These are phyloP conservation scores for Sorex maritimensis DNA, from an alignment of 2,797 vertebrate genomes.

Conservation along the genomic window DNA sequence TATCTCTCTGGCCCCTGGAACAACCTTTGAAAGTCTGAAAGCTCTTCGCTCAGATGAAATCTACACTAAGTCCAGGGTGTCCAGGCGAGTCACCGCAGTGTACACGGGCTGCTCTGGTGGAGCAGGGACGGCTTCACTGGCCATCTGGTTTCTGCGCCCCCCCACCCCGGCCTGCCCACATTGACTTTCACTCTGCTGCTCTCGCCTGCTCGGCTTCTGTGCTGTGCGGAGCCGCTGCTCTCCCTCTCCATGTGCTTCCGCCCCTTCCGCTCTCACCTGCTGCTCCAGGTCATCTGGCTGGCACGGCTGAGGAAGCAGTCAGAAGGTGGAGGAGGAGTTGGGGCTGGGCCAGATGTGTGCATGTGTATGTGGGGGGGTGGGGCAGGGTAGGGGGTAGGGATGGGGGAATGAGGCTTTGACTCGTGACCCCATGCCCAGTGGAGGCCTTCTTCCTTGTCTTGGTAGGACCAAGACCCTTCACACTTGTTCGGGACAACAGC, in stretches of 20 bases:
- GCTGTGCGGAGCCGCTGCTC: background rate
- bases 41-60: slow-evolving; percentile 49
- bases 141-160: background rate
- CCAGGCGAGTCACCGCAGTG: background rate
- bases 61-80: slow-evolving; percentile 20
- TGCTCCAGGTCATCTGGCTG: background rate
- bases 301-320: background rate
- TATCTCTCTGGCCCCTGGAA: background rate
- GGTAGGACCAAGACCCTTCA: background rate
- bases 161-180: background rate
- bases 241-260: background rate
- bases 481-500: background rate
- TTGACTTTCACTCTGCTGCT: background rate
- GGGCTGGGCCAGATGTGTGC: background rate
- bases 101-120: background rate
- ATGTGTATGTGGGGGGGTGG: no score
- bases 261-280: slow-evolving; percentile 18
- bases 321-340: slow-evolving; percentile 3
- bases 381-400: no score
- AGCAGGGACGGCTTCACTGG: background rate
- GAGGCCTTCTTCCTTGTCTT: background rate
- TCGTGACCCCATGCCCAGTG: slow-evolving; percentile 20
- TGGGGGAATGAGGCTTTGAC: background rate
- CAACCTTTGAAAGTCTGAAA: background rate
- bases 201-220: background rate